Base-by-base conservation (phyloP, 2,797 vertebrate species). In the Rhinatrema bivittatum region DNA sequence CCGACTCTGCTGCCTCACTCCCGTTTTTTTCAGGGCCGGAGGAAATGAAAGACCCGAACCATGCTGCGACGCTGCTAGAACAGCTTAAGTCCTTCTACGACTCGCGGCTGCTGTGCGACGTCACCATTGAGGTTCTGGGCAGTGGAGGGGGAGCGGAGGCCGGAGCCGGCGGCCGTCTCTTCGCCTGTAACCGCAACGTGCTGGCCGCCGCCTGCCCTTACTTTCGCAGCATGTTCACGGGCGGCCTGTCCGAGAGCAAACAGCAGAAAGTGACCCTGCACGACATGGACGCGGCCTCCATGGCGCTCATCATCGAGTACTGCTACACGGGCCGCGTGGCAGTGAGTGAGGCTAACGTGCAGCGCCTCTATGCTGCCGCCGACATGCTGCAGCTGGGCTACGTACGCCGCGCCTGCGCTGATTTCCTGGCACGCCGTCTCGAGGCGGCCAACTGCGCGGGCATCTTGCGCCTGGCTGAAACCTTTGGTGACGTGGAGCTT, bases 341-440 rank as follows among this genome's bases (percentile, higher is more conserved):
- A 2, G 70, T 92, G 28, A 89, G 82, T 0, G 89, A 92, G 48
- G 24, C 72, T 60, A 92, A 87, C 32, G 88, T 89, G 17, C 86
- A 92, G 57, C 72, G 81, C 37, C 80, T 92, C 5, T 92, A 89
- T 9, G 76, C 85, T 0, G 87, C 89, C 1, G 82, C 89, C 1
- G 86, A 91, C 32, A 90, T 92, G 89, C 80, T 92, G 1, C 89
- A 92, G 75, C 75, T 92, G 2, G 90, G 92, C 43, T 91, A 90
- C 14, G 84, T 92, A 45, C 63, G 87, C 15, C 74, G 75, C 5
- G 85, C 85, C 2, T 91, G 89, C 27, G 82, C 87, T 7, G 69
- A 81, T 10, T 91, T 89, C 62, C 82, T 91, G 57, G 81, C 78
- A 0, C 72, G 89, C 35, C 76, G 87, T 36, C 78, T 92, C 2